Evolutionary conservation across 2,113 vertebrate species (phyloP).

Genomic region (Solea senegalensis): DNA sequence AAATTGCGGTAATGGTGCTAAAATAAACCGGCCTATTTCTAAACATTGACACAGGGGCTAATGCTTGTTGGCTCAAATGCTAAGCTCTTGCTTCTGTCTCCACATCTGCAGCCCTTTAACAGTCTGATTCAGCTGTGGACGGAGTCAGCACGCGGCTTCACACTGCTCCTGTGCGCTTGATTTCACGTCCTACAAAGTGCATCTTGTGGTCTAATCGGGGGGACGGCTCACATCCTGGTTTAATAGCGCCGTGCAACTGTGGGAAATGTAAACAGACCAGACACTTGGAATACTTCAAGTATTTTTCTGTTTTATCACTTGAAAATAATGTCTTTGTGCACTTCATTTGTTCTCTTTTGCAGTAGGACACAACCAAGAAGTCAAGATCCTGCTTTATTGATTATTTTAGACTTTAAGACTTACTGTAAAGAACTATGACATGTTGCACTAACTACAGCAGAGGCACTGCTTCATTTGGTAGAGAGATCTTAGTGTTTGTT

Average conservation of each 20-base stretch:
- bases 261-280: too few relatives aligned
- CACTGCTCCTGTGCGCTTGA: background rate
- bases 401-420: too few relatives aligned
- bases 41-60: slow-evolving; percentile 35
- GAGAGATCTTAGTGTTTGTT: too few relatives aligned
- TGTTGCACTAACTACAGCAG: too few relatives aligned
- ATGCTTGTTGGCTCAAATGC: slow-evolving; percentile 24
- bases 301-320: too few relatives aligned
- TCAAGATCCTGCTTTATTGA: too few relatives aligned
- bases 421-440: too few relatives aligned
- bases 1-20: slow-evolving; percentile 23
- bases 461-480: too few relatives aligned
- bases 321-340: too few relatives aligned
- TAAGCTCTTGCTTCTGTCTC: background rate
- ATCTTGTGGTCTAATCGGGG: background rate
- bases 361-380: too few relatives aligned
- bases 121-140: background rate
- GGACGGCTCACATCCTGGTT: slow-evolving; percentile 33
- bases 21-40: slow-evolving; percentile 59
- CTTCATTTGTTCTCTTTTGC: too few relatives aligned
- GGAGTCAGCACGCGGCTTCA: background rate
- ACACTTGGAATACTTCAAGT: too few relatives aligned
- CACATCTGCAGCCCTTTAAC: background rate
- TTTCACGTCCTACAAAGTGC: background rate
- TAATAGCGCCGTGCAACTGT: background rate